These are phyloP conservation scores for Brachionus paranguensis DNA, from an alignment of 1,140 invertebrate genomes.

Conservation along the genomic window DNA sequence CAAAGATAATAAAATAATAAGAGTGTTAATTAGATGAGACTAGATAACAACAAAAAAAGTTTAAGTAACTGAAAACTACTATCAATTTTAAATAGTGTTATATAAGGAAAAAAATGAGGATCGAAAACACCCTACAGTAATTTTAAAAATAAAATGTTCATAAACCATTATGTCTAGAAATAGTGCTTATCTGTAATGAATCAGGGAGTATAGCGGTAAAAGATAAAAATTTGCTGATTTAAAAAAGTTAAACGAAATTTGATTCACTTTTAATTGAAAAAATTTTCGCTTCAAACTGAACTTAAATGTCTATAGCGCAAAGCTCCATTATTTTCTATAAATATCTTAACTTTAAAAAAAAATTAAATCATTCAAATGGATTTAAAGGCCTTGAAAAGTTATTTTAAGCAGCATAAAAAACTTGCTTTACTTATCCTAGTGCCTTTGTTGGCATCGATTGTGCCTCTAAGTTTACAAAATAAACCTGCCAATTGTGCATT, in stretches of 20 bases:
- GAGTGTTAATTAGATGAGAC: too few relatives aligned
- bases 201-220: background rate
- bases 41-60: too few relatives aligned
- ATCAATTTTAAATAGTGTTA: too few relatives aligned
- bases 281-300: background rate
- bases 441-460: background rate
- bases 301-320: background rate
- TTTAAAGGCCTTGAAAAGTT: background rate
- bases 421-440: background rate
- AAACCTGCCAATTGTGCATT: conserved; percentile 31
- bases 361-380: background rate
- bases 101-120: too few relatives aligned
- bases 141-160: background rate
- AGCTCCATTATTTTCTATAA: background rate
- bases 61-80: too few relatives aligned
- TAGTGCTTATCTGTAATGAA: background rate
- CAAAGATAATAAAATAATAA: too few relatives aligned
- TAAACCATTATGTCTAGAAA: background rate
- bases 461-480: background rate
- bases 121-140: background rate
- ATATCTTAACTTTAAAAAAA: background rate
- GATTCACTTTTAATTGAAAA: conserved; percentile 5
- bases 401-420: conserved; percentile 17
- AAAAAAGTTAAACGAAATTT: background rate
- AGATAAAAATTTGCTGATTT: conserved; percentile 11